Evolutionary conservation across 2,797 vertebrate genomes (phyloP).

Genomic region (Nannoperca australis): DNA sequence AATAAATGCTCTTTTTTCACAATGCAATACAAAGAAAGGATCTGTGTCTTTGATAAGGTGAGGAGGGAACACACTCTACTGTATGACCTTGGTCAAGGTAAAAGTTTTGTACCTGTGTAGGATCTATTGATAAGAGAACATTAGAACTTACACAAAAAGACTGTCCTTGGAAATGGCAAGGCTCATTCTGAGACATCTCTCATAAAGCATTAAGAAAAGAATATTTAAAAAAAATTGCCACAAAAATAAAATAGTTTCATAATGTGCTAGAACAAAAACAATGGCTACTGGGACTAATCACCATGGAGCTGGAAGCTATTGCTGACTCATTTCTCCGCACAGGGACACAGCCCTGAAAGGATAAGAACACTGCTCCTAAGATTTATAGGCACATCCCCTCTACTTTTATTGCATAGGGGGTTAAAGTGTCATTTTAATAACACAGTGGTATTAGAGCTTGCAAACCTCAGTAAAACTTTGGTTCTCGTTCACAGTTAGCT

Average conservation of each 20-base stretch:
- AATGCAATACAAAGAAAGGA: constrained; percentile 39
- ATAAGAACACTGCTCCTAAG: constrained; percentile 52
- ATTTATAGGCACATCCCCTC: constrained; percentile 72
- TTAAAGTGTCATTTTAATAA: constrained; percentile 80
- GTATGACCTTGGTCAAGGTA: constrained; percentile 59
- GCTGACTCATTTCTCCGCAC: constrained; percentile 46
- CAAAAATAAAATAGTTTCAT: constrained; percentile 28
- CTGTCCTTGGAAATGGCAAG: constrained; percentile 55
- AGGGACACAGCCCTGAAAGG: constrained; percentile 47
- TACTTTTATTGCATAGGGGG: constrained; percentile 74
- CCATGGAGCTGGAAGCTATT: constrained; percentile 37
- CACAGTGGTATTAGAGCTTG: constrained; percentile 69
- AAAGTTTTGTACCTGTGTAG: constrained; percentile 43
- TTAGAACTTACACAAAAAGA: constrained; percentile 60
- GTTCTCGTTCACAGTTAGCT: constrained; percentile 41
- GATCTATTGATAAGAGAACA: constrained; percentile 63
- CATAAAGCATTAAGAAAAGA: constrained; percentile 41
- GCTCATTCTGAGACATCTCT: constrained; percentile 50
- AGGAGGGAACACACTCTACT: constrained; percentile 46
- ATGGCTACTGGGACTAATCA: constrained; percentile 48
- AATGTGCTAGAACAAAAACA: constrained; percentile 54
- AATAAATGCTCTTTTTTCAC: constrained; percentile 20
- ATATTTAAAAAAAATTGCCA: constrained; percentile 12
- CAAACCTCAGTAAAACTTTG: constrained; percentile 59
- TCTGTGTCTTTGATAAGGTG: constrained; percentile 46